Evolutionary conservation across 2,113 vertebrate species (phyloP), one percentile per base, ranked within the genome.

Genomic region (Centropus bengalensis): DNA sequence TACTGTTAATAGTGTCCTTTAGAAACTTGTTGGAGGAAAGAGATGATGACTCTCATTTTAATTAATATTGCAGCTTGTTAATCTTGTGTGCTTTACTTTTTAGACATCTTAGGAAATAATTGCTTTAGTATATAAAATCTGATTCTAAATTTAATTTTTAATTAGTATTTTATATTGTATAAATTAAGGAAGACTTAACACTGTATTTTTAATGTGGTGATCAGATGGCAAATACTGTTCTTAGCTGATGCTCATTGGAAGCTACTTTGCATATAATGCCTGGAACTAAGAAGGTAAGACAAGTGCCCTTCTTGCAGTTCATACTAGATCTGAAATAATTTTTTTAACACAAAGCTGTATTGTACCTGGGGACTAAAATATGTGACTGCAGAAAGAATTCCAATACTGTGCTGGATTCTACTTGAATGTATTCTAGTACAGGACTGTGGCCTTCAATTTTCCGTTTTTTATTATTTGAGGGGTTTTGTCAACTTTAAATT

Each of bases 21-120:
- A 86, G 81, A 83, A 94, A 77, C 81, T 88, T 84, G 89, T 88
- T 82, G 32, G 91, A 92, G 77, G 69, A 86, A 94, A 71, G 84
- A 95, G 95, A 66, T 92, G 92, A 82, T 60, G 88, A 93, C 88
- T 97, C 84, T 96, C 44, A 89, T 87, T 97, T 96, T 96, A 97
- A 97, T 98, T 97, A 97, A 95, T 94, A 75, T 85, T 87, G 91
- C 78, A 83, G 90, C 91, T 96, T 96, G 86, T 95, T 97, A 96
- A 97, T 96, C 96, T 95, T 90, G 51, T 18, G 2, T 0, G 20
- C 84, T 94, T 94, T 93, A 94, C 91, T 96, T 96, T 92, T 91
- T 86, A 68, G 92, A 85, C 91, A 71, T 97, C 42, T 93, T 97
- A 90, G 88, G 78, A 80, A 96, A 97, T 18, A 98, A 96, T 93